These are phyloP conservation scores for Seladonia tumulorum DNA, from an alignment of 2,888 invertebrate species.

Conservation along the genomic window DNA sequence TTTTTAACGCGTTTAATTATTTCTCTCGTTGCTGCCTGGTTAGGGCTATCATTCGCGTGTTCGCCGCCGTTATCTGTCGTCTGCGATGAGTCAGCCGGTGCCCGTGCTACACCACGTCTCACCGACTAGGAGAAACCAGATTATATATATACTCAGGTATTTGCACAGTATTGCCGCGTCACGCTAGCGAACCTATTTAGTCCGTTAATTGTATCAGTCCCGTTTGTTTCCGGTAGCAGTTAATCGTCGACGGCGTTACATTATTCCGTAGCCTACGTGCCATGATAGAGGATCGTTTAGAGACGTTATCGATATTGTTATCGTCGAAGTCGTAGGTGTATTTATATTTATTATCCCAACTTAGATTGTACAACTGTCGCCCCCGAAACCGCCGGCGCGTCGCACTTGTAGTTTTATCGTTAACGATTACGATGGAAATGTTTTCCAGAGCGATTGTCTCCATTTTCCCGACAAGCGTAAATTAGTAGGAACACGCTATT, in stretches of 20 bases:
- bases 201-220: slow-evolving; percentile 1
- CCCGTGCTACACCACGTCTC: neutral
- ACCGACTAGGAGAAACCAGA: slow-evolving; percentile 16
- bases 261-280: slow-evolving; percentile 33
- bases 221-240: slow-evolving; percentile 4
- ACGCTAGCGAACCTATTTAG: slow-evolving; percentile 28
- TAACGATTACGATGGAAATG: too few species aligned
- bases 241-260: slow-evolving; percentile 6
- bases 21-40: slow-evolving; percentile 27
- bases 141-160: slow-evolving; percentile 44
- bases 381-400: neutral
- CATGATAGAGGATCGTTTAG: slow-evolving; percentile 30
- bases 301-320: neutral
- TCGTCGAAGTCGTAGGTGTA: neutral
- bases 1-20: slow-evolving; percentile 35
- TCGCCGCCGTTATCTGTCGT: slow-evolving; percentile 26
- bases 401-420: too few species aligned
- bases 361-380: slow-evolving; percentile 22
- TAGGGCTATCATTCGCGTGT: slow-evolving; percentile 18
- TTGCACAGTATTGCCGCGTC: slow-evolving; percentile 55
- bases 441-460: too few species aligned
- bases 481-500: too few species aligned
- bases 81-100: slow-evolving; percentile 6
- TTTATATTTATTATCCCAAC: neutral
- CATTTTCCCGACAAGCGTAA: too few species aligned